Base-by-base conservation (phyloP, 2,888 invertebrate genomes). In the Pantelozetes paolii region DNA sequence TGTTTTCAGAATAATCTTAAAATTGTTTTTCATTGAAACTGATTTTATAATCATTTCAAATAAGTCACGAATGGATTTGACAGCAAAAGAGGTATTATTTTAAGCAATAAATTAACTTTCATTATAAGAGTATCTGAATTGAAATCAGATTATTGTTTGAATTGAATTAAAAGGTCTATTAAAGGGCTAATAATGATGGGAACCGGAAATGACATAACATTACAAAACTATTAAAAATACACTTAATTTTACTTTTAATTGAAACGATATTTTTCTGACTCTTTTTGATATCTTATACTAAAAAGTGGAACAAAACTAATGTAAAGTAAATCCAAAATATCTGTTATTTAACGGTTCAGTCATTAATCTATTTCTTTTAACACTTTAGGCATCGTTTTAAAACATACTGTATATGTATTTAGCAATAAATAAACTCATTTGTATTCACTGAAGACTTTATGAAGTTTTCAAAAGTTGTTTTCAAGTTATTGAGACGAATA, bases 301-400 rank as follows among this genome's bases (percentile, higher is more conserved):
- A 57, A 62, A 62, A 62, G 62, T 62, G 62, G 62, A 36, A 36
- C 62, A 62, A 62, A 62, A 36, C 20, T 36, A 62, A 62, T 62
- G 62, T 20, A 62, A n/a, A n/a, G n/a, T n/a, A n/a, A n/a, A n/a
- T 62, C 32, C 32, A 36, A 62, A n/a, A 11, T 28, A 62, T 18
- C n/a, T n/a, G 18, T 28, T 57, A 26, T 50, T 62, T 2, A 28
- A 28, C 36, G 36, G 32, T 62, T 62, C 30, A 32, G n/a, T 36
- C 62, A 62, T 62, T 62, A 62, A 30, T 62, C 62, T 62, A 62
- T 62, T 62, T 62, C 62, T 62, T 32, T 62, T n/a, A 62, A 62
- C 28, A 62, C 62, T 62, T 62, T 62, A 62, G 62, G 62, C 62
- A 62, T 62, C 20, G n/a, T 36, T 28, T 62, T 62, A 30, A 62